Conservation (phyloP, 2,888 invertebrate species). For the Baccha elongata region DNA sequence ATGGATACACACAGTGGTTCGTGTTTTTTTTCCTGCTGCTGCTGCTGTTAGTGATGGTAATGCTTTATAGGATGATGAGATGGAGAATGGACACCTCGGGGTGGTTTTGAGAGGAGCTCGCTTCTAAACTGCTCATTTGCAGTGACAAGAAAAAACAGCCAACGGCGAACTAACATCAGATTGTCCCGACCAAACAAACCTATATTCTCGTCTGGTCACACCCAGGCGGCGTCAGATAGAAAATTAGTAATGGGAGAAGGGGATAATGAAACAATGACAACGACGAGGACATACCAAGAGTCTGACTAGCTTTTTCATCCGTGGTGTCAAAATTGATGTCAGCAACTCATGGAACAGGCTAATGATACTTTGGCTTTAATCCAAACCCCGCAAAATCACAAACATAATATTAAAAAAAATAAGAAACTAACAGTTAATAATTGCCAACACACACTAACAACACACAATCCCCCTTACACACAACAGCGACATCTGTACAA, state of each 20-base stretch:
- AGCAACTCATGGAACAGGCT: slow-evolving; percentile 26
- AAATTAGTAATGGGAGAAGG: slow-evolving; percentile 6
- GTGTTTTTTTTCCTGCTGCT: not conserved
- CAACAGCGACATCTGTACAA: slow-evolving; percentile 69
- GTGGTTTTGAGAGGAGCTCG: slow-evolving; percentile 34
- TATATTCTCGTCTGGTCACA: slow-evolving; percentile 27
- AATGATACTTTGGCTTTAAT: slow-evolving; percentile 64
- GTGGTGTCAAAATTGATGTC: slow-evolving; percentile 51
- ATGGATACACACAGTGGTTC: slow-evolving; percentile 10
- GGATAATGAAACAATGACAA: not conserved
- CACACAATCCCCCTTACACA: not conserved
- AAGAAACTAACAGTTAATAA: slow-evolving; percentile 50
- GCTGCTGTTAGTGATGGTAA: slow-evolving; percentile 30
- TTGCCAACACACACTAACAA: not conserved
- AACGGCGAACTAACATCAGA: slow-evolving; percentile 58
- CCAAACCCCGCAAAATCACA: slow-evolving; percentile 33
- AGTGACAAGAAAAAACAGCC: slow-evolving; percentile 71
- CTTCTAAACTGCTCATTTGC: slow-evolving; percentile 70
- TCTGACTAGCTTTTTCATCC: slow-evolving; percentile 13
- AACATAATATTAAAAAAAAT: slow-evolving; percentile 21
- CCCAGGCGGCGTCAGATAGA: slow-evolving; percentile 27
- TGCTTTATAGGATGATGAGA: not conserved
- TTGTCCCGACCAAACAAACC: slow-evolving; percentile 12
- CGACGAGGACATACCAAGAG: not conserved
- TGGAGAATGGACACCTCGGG: slow-evolving; percentile 12